phyloP scores from a whole-genome alignment of 2,113 vertebrate species.

The Noturus placidus region DNA sequence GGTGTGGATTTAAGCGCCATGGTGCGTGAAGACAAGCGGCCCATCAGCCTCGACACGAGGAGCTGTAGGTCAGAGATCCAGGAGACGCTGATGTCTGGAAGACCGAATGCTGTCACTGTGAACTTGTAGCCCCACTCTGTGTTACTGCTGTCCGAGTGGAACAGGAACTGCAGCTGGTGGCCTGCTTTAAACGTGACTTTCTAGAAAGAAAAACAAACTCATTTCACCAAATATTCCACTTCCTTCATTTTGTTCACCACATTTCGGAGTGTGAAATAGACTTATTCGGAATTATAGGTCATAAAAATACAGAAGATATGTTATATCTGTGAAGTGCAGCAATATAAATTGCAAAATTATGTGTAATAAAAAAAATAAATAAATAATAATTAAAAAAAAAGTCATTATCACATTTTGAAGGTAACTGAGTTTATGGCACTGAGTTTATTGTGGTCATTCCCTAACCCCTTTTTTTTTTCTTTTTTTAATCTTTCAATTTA shows the following conservation, averaged over 20 bases:
- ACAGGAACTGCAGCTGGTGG: constrained; percentile 95
- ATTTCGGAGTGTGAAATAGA: neutral
- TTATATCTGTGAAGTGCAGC: neutral
- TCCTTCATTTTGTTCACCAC: neutral
- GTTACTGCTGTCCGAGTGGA: constrained; percentile 97
- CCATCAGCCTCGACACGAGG: constrained; percentile 89
- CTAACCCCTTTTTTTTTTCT: neutral
- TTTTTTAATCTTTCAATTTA: neutral
- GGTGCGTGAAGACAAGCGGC: constrained; percentile 88
- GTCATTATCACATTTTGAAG: neutral
- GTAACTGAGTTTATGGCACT: too few species aligned
- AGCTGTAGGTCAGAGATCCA: constrained; percentile 96
- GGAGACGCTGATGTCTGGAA: constrained; percentile 89
- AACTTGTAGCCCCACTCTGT: constrained; percentile 99
- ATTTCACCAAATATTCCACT: neutral
- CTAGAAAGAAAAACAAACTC: constrained; percentile 61
- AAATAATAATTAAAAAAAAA: neutral
- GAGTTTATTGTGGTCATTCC: neutral
- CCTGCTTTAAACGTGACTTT: constrained; percentile 96
- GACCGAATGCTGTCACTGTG: constrained; percentile 85
- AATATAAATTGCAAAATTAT: neutral
- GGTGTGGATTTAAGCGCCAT: constrained; percentile 82
- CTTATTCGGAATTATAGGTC: neutral
- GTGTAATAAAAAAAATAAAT: neutral
- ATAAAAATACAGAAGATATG: neutral